Base-by-base conservation (phyloP, 2,888 invertebrate genomes). In the Pycnomerus fuliginosus region DNA sequence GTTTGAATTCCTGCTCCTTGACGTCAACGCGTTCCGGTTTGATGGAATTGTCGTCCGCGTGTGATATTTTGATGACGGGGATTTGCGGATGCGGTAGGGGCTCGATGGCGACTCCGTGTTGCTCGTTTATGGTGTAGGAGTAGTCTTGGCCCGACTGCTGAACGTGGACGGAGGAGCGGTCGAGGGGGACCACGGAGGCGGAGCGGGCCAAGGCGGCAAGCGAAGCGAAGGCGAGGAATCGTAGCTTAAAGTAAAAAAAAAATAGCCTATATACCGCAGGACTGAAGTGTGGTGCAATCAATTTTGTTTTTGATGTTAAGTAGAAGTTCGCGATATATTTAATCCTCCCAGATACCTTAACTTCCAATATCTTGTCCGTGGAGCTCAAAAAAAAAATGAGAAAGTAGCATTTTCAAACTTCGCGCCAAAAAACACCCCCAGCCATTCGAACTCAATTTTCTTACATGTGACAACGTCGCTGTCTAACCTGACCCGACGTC, bases 61-160 rank as follows among this genome's bases (percentile, higher is more conserved):
- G 44, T 7, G 35, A 25, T 25, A 37, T 48, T 33, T 34, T 25
- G 7, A 39, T 38, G 15, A 43, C 43, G 10, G 32, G 41, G 37
- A 35, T 36, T 27, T 31, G 34, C 7, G 16, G 36, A 12, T 32
- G 28, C 1, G 41, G 41, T 11, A 28, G 8, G 3, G 42, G 37
- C 1, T 44, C 50, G 2, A 43, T 24, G 2, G 49, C 52, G 28
- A 54, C 10, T 14, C 48, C 56, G 13, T 44, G 55, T 22, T 47
- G 55, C 31, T 59, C 53, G 27, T 56, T 50, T 12, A 60, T 59
- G 15, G 51, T 50, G 44, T 60, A 61, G 0, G 57, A 50, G 35
- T 53, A 61, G 29, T 60, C 60, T 8, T 47, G 34, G 13, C 55
- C 57, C 11, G 52, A 51, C 11, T 52, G 50, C 44, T 60, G 52